Evolutionary conservation across 2,797 vertebrate genomes (phyloP).

Genomic region (Sandelia bainsii): DNA sequence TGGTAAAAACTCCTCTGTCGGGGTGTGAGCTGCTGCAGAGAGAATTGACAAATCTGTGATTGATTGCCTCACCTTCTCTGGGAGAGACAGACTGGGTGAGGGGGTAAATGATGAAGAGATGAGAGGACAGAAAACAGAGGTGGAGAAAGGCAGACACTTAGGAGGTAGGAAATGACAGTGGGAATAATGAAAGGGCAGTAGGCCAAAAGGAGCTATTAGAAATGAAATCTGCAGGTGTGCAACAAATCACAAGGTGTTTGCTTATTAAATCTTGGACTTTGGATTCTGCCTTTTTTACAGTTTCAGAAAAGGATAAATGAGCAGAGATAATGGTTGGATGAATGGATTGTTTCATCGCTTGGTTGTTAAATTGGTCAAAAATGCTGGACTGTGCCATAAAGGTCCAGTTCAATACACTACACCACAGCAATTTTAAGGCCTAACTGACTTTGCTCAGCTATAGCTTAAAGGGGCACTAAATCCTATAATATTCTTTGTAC

Average conservation of each 20-base stretch:
- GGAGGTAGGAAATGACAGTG: slow-evolving; percentile 23
- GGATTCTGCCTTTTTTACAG: neutral
- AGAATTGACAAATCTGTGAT: slow-evolving; percentile 65
- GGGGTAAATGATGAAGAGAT: slow-evolving; percentile 53
- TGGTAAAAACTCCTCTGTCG: slow-evolving; percentile 47
- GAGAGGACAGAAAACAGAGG: slow-evolving; percentile 29
- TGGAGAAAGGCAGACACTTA: slow-evolving; percentile 4
- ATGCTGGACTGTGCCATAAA: neutral
- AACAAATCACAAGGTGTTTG: neutral
- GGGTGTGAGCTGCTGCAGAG: slow-evolving; percentile 46
- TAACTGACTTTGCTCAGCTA: no score
- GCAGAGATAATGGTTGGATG: neutral
- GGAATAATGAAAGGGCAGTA: slow-evolving; percentile 49
- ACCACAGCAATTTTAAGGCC: no score
- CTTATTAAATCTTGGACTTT: slow-evolving; percentile 5
- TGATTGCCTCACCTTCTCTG: slow-evolving; percentile 68
- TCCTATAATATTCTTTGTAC: no score
- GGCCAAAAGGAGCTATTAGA: slow-evolving; percentile 15
- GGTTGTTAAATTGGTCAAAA: slow-evolving; percentile 1
- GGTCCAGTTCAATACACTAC: no score
- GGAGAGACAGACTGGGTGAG: slow-evolving; percentile 17
- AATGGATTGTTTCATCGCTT: neutral
- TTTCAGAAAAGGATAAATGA: neutral
- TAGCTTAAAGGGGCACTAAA: no score
- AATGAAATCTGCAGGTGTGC: neutral